Evolutionary conservation across 1,140 invertebrate species (phyloP).

Genomic region (Dinothrombium tinctorium): DNA sequence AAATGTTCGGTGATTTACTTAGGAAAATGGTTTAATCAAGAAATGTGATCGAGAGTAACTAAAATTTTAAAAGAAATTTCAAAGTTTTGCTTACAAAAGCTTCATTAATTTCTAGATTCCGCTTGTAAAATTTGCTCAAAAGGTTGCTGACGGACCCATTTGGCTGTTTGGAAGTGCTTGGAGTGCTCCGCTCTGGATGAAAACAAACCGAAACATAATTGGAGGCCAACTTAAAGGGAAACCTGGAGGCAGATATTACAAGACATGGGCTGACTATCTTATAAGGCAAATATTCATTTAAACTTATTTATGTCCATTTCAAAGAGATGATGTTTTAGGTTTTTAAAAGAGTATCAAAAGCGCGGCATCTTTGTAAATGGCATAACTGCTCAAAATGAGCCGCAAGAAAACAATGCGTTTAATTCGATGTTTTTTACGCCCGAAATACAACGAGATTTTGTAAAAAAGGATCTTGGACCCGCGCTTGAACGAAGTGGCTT

Average conservation of each 20-base stretch:
- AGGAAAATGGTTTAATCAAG: too few species aligned
- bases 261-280: constrained; percentile 49
- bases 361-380: constrained; percentile 32
- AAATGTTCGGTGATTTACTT: too few species aligned
- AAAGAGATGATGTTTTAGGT: constrained; percentile 20
- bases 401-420: constrained; percentile 22
- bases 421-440: constrained; percentile 3
- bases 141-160: too few species aligned
- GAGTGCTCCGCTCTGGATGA: constrained; percentile 81
- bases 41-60: too few species aligned
- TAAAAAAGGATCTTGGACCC: constrained; percentile 8
- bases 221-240: constrained; percentile 4
- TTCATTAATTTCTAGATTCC: too few species aligned
- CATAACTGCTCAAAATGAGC: constrained; percentile 36
- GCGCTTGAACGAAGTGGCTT: constrained; percentile 19
- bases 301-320: not conserved
- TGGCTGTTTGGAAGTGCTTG: constrained; percentile 46
- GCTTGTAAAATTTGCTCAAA: too few species aligned
- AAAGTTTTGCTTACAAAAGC: too few species aligned
- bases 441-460: constrained; percentile 2
- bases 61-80: too few species aligned
- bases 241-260: not conserved
- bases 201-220: constrained; percentile 35
- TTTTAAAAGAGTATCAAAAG: constrained; percentile 31
- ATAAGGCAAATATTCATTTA: not conserved